Percentiles rank a stretch among this genome's conserved stretches.
Evolutionary conservation across 2,888 invertebrate species (phyloP).

Genomic region (Trachelus iudaicus): DNA sequence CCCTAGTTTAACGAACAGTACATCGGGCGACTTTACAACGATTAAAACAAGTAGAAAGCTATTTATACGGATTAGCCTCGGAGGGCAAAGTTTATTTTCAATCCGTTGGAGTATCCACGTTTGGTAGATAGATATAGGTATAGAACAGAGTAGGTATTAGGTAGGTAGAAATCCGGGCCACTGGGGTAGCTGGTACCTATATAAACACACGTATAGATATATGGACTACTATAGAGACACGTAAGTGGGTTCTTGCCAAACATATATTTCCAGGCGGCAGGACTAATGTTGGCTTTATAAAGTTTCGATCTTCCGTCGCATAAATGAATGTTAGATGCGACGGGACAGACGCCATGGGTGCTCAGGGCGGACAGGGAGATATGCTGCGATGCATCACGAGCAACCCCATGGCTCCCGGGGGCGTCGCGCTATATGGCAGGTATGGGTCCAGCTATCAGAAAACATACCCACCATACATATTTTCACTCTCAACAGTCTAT

Average conservation of each 20-base stretch:
- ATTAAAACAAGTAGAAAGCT: conserved; percentile 41
- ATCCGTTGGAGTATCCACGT: conserved; percentile 40
- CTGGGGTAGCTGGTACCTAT: background rate
- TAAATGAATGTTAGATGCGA: conserved; percentile 52
- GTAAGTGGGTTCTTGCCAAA: conserved; percentile 10
- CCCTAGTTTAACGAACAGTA: background rate
- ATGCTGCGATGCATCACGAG: conserved; percentile 40
- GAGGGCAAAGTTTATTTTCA: conserved; percentile 51
- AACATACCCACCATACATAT: conserved; percentile 21
- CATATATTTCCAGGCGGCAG: conserved; percentile 20
- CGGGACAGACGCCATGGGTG: conserved; percentile 23
- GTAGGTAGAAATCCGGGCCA: background rate
- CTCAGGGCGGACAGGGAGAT: conserved; percentile 34
- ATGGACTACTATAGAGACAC: background rate
- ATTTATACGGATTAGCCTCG: conserved; percentile 48
- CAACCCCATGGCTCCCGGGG: conserved; percentile 17
- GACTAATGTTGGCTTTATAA: conserved; percentile 54
- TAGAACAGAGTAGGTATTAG: background rate
- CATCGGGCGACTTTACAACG: background rate
- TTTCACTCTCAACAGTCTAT: conserved; percentile 31
- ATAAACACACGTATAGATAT: background rate
- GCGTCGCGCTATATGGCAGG: background rate
- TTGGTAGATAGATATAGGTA: background rate
- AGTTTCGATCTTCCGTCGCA: conserved; percentile 43
- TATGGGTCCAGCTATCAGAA: conserved; percentile 8